Evolutionary conservation across 2,797 vertebrate species (phyloP), one percentile per base, ranked within the genome.

Genomic region (Pipistrellus nathusii): DNA sequence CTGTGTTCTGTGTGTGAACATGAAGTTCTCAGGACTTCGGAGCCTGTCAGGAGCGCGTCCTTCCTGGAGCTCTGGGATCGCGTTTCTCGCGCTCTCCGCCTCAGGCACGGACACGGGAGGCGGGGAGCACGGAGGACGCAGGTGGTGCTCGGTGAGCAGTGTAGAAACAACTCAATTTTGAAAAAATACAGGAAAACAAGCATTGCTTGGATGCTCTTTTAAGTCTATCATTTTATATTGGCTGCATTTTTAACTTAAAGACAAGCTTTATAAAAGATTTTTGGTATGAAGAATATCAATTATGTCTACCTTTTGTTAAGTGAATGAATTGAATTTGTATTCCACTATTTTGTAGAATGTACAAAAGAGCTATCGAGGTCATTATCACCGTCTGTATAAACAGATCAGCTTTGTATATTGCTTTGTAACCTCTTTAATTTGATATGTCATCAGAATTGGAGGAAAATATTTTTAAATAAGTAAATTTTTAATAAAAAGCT

Each of bases 391-490:
- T 81, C 64, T 69, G 0, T 15, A 25, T 2, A 25, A 32, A 23
- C 2, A 3, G 62, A 13, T 76, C 20, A 80, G 71, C 68, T 62
- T 4, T 17, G 2, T 62, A 10, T n/a, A 25, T 13, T 59, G 62
- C 51, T 84, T 48, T 86, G 27, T 92, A 90, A 78, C 14, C 17
- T 77, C 75, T 80, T n/a, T 88, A 35, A 94, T 88, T 88, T 85
- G 55, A 64, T 93, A 75, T 3, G 48, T 35, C 93, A 84, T 86
- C 51, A 82, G 76, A 94, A 71, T 64, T 88, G 57, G 32, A 57
- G 90, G 64, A 72, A 85, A 85, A 62, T 95, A 95, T 95, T 97
- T 97, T 97, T 94, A 8, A 97, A 97, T 96, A 95, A 96, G 93
- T 85, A 95, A 64, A 66, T 83, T 95, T 89, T 66, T 92, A 93